Evolutionary conservation across 2,113 vertebrate genomes (phyloP).

Genomic region (Scophthalmus maximus): DNA sequence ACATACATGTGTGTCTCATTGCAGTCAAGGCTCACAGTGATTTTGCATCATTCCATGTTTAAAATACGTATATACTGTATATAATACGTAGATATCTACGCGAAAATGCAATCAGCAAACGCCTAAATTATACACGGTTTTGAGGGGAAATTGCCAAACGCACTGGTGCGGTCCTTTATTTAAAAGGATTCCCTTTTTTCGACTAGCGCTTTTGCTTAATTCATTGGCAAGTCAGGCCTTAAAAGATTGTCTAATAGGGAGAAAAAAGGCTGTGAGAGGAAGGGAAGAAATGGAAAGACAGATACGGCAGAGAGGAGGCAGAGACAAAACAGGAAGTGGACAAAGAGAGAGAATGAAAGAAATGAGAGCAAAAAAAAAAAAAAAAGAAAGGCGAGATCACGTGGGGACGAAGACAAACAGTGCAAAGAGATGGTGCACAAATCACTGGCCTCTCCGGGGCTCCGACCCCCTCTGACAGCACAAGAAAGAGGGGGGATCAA

Average conservation of each 20-base stretch:
- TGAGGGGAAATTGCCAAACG: neutral
- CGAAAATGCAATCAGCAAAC: neutral
- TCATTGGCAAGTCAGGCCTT: neutral
- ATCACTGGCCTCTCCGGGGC: constrained; percentile 39
- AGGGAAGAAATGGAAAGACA: neutral
- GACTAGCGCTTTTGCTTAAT: neutral
- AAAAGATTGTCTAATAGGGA: constrained; percentile 3
- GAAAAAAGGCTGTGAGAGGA: neutral
- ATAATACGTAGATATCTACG: too few species aligned
- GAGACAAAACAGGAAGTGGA: too few species aligned
- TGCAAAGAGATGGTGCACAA: constrained; percentile 10
- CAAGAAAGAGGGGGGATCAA: constrained; percentile 68
- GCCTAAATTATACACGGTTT: neutral
- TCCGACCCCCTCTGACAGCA: constrained; percentile 50
- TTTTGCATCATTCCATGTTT: too few species aligned
- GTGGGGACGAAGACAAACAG: constrained; percentile 45
- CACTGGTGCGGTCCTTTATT: too few species aligned
- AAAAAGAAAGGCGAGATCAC: neutral
- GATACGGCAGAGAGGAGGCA: too few species aligned
- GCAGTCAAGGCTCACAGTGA: too few species aligned
- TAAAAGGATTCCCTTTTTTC: too few species aligned
- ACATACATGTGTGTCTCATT: too few species aligned
- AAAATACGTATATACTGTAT: too few species aligned
- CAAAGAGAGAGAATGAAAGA: neutral
- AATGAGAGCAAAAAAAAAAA: neutral